A percentile compares a stretch with the other conserved stretches of the same genome.
Conservation (phyloP, 1,140 invertebrate species). For the Sinella curviseta region DNA sequence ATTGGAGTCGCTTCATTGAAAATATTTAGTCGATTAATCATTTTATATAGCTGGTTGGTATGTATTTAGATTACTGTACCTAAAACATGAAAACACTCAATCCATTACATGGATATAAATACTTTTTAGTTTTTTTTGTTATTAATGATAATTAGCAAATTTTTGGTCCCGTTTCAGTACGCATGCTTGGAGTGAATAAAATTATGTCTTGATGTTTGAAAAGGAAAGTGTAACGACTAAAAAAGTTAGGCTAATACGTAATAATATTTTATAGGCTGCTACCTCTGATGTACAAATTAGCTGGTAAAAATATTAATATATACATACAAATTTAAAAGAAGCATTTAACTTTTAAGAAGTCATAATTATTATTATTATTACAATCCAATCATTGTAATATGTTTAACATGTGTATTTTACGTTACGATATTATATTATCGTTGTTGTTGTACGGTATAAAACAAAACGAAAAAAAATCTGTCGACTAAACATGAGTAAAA, state of each 20-base stretch:
- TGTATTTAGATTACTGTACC: too few relatives aligned
- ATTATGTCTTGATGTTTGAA: too few relatives aligned
- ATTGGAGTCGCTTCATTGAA: too few relatives aligned
- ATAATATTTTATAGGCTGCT: conserved; percentile 31
- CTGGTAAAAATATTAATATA: conserved; percentile 40
- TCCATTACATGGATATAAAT: too few relatives aligned
- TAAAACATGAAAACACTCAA: too few relatives aligned
- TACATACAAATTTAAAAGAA: background rate
- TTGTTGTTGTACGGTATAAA: background rate
- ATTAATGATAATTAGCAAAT: too few relatives aligned
- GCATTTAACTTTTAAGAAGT: background rate
- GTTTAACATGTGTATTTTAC: background rate
- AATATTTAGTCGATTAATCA: too few relatives aligned
- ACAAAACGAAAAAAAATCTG: background rate
- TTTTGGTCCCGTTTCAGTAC: too few relatives aligned
- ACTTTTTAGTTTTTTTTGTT: too few relatives aligned
- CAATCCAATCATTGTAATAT: background rate
- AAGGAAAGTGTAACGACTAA: background rate
- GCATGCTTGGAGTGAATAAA: background rate
- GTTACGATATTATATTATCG: background rate
- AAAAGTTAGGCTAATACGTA: background rate
- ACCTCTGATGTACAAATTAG: conserved; percentile 49
- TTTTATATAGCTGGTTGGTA: too few relatives aligned
- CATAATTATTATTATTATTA: background rate
- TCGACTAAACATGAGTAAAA: too few relatives aligned